phyloP scores from a whole-genome alignment of 2,113 vertebrate species.

The Nycticryphes semicollaris region DNA sequence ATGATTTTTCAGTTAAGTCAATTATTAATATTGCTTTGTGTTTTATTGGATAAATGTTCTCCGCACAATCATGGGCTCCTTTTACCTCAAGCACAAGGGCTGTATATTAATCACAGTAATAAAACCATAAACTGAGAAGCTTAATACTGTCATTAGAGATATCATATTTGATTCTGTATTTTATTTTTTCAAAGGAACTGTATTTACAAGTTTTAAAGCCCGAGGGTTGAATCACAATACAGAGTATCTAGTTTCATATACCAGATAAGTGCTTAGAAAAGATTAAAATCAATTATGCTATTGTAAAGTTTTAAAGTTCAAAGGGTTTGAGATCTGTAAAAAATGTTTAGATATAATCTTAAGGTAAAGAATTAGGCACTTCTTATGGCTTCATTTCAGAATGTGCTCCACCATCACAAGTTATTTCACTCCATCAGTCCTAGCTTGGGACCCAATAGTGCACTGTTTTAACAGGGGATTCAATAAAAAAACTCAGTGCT shows the following conservation, averaged over 20 bases:
- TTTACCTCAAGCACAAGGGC: not conserved
- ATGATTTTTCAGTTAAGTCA: not conserved
- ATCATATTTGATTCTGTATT: not conserved
- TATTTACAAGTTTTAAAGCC: slow-evolving; percentile 15
- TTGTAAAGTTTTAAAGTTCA: slow-evolving; percentile 41
- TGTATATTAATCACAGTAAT: not conserved
- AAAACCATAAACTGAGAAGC: not conserved
- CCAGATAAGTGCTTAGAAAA: slow-evolving; percentile 21
- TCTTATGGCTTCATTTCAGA: not conserved
- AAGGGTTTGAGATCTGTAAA: slow-evolving; percentile 15
- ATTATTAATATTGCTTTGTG: not conserved
- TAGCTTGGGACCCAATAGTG: not conserved
- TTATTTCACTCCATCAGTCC: not conserved
- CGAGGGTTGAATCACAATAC: not conserved
- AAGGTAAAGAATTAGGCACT: slow-evolving; percentile 2
- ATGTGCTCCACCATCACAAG: not conserved
- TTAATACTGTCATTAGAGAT: not conserved
- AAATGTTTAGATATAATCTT: slow-evolving; percentile 47
- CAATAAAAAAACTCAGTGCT: not conserved
- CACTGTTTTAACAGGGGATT: not conserved
- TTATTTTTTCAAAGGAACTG: not conserved
- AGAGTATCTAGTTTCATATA: not conserved
- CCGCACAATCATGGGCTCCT: not conserved
- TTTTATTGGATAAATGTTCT: not conserved
- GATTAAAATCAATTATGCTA: slow-evolving; percentile 41